Evolutionary conservation across 2,888 invertebrate genomes (phyloP), one percentile per base, ranked within the genome.

Genomic region (Campoletis raptor): DNA sequence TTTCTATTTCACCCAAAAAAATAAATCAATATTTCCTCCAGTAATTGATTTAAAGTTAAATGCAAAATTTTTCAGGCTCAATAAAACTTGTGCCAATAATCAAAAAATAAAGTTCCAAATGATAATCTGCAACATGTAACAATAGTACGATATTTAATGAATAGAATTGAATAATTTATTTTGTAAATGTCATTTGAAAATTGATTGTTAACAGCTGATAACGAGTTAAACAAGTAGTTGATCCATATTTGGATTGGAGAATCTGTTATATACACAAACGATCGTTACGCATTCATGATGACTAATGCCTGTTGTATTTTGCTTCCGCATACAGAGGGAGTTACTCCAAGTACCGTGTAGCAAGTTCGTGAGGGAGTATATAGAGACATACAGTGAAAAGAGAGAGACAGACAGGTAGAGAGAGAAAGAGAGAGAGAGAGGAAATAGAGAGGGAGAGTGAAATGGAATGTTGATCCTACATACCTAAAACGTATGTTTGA

Each of bases 261-360:
- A 37, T 73, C 69, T 7, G 1, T 40, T 69, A 7, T 30, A 54
- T 42, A 79, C n/a, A 79, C 69, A 69, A 40, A 52, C 48, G 48
- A 73, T 72, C 61, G 77, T 72, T 83, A 24, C 40, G 72, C 66
- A 76, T 78, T 83, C 66, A 45, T 72, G 83, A 83, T 72, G 61
- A 52, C 24, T 78, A 72, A 83, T 72, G 40, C 52, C 24, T 10
- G 61, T 54, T 40, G 77, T 78, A 77, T 83, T 83, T 78, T 78
- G 64, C 78, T 52, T 70, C 18, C 37, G 61, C 37, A 36, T 21
- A 66, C 36, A 66, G 36, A 48, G 48, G 64, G 48, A 37, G 45
- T n/a, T 15, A 37, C 36, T 42, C 8, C 45, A n/a, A 36, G 45
- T 42, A 37, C 18, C 15, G 61, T 42, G 24, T 45, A 10, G 76